These are phyloP conservation scores for Aricia artaxerxes DNA, from an alignment of 2,888 invertebrate genomes.

Conservation along the genomic window DNA sequence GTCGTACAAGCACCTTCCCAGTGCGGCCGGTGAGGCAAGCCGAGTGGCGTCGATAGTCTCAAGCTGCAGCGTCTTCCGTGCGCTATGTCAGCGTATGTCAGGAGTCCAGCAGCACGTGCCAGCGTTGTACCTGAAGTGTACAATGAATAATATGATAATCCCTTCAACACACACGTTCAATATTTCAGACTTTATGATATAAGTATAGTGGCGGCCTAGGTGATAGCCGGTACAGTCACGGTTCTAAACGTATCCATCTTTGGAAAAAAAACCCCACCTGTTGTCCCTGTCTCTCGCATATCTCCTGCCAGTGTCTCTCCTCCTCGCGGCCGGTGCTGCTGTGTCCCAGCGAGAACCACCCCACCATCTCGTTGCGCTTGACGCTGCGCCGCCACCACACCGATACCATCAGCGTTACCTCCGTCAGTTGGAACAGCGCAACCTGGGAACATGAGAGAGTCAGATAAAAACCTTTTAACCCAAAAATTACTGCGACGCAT, in stretches of 20 bases:
- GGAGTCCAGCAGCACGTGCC: constrained; percentile 94
- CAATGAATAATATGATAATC: not conserved
- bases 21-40: constrained; percentile 43
- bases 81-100: constrained; percentile 77
- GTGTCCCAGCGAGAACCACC: constrained; percentile 96
- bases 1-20: constrained; percentile 42
- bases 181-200: no score
- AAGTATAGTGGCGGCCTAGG: no score
- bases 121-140: constrained; percentile 88
- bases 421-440: constrained; percentile 95
- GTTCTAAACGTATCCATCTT: no score
- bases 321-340: constrained; percentile 96
- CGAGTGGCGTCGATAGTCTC: constrained; percentile 44
- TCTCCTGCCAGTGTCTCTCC: constrained; percentile 95
- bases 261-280: constrained; percentile 78
- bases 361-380: constrained; percentile 97
- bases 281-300: constrained; percentile 92
- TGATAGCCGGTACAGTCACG: no score
- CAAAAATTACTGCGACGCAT: no score
- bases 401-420: constrained; percentile 96
- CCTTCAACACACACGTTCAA: no score
- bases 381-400: constrained; percentile 96
- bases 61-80: constrained; percentile 52
- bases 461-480: no score
- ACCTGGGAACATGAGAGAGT: constrained; percentile 79